phyloP scores from a whole-genome alignment of 2,797 vertebrate species.

The Chaetodon trifasciatus region DNA sequence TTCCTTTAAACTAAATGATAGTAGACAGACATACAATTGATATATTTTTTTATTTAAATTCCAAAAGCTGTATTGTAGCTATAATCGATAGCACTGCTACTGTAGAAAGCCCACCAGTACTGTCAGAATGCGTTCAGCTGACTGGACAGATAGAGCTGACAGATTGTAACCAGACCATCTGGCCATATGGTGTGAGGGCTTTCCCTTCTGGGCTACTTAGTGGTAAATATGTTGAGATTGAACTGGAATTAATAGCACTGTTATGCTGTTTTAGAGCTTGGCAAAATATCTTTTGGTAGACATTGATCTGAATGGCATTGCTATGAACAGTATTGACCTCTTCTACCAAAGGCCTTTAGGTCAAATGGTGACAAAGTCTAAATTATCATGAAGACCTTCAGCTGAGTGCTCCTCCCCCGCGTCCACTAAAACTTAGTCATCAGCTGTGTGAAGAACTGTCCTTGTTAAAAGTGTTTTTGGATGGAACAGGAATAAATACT shows the following conservation, averaged over 20 bases:
- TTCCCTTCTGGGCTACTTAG: slow-evolving; percentile 68
- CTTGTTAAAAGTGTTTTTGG: slow-evolving; percentile 14
- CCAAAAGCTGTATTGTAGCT: slow-evolving; percentile 19
- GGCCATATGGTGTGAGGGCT: slow-evolving; percentile 66
- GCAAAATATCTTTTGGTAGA: slow-evolving; percentile 22
- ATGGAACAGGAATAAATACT: slow-evolving; percentile 65
- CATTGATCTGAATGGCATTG: slow-evolving; percentile 23
- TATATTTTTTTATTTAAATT: slow-evolving; percentile 5
- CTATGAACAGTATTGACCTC: slow-evolving; percentile 29
- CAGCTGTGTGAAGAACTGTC: slow-evolving; percentile 10
- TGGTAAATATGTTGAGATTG: slow-evolving; percentile 64
- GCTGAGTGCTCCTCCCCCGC: slow-evolving; percentile 1
- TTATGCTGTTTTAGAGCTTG: slow-evolving; percentile 38
- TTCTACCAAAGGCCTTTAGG: slow-evolving; percentile 10
- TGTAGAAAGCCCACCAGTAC: slow-evolving; percentile 61
- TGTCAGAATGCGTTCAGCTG: slow-evolving; percentile 72
- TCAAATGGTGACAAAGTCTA: slow-evolving; percentile 16
- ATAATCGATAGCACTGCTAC: slow-evolving; percentile 42
- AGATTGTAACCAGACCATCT: slow-evolving; percentile 79
- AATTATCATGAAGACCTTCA: slow-evolving; percentile 10
- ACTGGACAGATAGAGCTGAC: slow-evolving; percentile 71
- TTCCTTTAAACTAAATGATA: slow-evolving; percentile 1
- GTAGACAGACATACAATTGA: slow-evolving; percentile 12
- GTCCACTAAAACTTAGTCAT: slow-evolving; percentile 21
- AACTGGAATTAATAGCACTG: slow-evolving; percentile 54